Evolutionary conservation across 2,888 invertebrate species (phyloP), one percentile per base, ranked within the genome.

Genomic region (Lagria hirta): DNA sequence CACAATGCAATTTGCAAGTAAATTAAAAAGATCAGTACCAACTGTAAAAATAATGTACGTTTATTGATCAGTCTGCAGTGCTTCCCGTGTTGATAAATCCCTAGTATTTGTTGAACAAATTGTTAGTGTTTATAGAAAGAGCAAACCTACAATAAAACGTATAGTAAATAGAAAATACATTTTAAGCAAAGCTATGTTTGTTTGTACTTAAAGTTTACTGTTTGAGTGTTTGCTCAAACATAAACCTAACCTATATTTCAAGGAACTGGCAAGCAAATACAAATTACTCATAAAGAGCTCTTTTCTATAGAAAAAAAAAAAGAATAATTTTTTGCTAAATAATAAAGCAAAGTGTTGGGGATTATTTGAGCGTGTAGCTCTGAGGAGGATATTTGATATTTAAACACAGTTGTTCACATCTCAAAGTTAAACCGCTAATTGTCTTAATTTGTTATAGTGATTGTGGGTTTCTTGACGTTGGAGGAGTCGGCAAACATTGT

Each of bases 81-180:
- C n/a, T n/a, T n/a, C n/a, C n/a, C n/a, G n/a, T n/a, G n/a, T n/a
- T n/a, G n/a, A n/a, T n/a, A n/a, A n/a, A n/a, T n/a, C n/a, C n/a
- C n/a, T n/a, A 27, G 12, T 59, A 52, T 65, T 65, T 64, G 51
- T 46, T 48, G 45, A 62, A 62, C 57, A 60, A 62, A 65, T 62
- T 62, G 60, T 57, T 48, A 48, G 52, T 52, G 48, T 56, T 54
- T 58, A 52, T 55, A 45, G 40, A 50, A 54, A 55, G 56, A 46
- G 53, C 55, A 58, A 58, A 59, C 60, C 46, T 37, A 51, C 54
- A 54, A 58, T 61, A 60, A 63, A 63, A 59, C 48, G 57, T 53
- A 62, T 54, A 48, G 63, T 56, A 65, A 66, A 66, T 66, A 66
- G 63, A 65, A 65, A 65, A 66, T 61, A 59, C 58, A 58, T 62